Evolutionary conservation across 2,888 invertebrate genomes (phyloP).

Genomic region (Macropis europaea): DNA sequence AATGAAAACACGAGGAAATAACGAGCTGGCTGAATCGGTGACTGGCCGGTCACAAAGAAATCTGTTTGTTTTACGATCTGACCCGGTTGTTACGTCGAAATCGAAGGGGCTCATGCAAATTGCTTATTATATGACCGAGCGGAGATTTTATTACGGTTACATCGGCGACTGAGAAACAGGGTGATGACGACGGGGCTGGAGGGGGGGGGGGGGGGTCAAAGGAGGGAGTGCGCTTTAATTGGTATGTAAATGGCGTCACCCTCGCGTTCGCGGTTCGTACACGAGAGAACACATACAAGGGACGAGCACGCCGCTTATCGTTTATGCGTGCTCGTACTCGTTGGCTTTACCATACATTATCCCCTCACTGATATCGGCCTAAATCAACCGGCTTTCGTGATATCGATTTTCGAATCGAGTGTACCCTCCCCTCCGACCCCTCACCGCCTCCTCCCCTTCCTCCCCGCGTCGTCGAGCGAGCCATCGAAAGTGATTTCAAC

Average conservation of each 20-base stretch:
- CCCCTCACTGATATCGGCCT: constrained; percentile 57
- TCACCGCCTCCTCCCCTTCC: neutral
- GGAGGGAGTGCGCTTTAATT: constrained; percentile 69
- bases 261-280: constrained; percentile 58
- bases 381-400: constrained; percentile 55
- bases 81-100: constrained; percentile 67
- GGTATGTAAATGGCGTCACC: constrained; percentile 68
- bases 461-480: neutral
- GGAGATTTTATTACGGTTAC: constrained; percentile 68
- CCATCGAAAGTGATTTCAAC: constrained; percentile 48
- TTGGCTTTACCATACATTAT: constrained; percentile 65
- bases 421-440: neutral
- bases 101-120: constrained; percentile 75
- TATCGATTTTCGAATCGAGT: constrained; percentile 59
- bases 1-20: constrained; percentile 2
- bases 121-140: constrained; percentile 70
- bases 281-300: constrained; percentile 39
- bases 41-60: constrained; percentile 58
- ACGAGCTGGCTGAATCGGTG: neutral
- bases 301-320: constrained; percentile 57
- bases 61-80: constrained; percentile 64
- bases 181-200: neutral
- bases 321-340: constrained; percentile 65
- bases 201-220: neutral
- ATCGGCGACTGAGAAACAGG: constrained; percentile 17